phyloP scores from a whole-genome alignment of 2,888 invertebrate genomes.

The Pseudococcus viburni region DNA sequence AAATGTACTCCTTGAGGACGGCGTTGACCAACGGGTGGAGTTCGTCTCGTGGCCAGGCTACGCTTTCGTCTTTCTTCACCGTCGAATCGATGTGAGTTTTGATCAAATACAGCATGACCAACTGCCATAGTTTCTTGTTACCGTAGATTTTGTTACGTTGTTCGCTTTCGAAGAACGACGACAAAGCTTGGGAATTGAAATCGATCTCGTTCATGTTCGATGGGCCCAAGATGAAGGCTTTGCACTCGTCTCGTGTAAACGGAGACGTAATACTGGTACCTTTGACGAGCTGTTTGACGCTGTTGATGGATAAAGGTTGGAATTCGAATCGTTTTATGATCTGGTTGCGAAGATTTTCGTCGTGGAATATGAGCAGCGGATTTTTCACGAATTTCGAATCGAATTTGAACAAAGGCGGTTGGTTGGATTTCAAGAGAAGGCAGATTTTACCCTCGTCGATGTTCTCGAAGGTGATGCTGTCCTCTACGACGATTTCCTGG shows the following conservation, averaged over 20 bases:
- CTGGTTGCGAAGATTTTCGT: neutral
- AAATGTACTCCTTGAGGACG: neutral
- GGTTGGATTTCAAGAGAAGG: neutral
- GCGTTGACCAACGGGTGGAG: neutral
- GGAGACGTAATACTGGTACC: neutral
- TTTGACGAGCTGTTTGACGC: neutral
- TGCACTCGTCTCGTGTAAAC: neutral
- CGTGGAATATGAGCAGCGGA: neutral
- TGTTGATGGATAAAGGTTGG: neutral
- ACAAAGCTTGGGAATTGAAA: neutral
- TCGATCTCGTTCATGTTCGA: neutral
- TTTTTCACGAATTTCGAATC: constrained; percentile 2
- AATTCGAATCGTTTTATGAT: neutral
- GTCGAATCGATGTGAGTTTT: neutral
- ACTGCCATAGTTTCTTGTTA: neutral
- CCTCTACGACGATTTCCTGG: neutral
- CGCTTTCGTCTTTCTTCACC: neutral
- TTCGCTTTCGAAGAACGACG: neutral
- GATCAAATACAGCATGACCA: neutral
- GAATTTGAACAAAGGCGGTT: neutral
- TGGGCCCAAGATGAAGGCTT: neutral
- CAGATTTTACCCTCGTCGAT: neutral
- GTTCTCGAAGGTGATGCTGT: neutral
- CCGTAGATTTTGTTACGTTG: neutral
- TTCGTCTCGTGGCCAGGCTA: neutral